These are phyloP conservation scores for Drosophila atripex DNA, from an alignment of 2,888 invertebrate genomes.

Conservation along the genomic window DNA sequence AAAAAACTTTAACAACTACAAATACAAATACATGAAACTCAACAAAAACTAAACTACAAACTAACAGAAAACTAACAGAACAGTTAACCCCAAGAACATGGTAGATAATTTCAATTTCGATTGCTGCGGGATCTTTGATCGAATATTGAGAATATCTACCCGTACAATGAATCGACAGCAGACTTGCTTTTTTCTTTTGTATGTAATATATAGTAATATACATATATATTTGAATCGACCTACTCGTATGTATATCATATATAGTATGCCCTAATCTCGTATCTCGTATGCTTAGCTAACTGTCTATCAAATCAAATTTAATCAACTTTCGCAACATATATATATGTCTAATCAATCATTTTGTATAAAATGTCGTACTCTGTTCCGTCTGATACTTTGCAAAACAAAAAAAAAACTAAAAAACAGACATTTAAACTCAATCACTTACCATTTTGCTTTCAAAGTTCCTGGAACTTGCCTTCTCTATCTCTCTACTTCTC, in stretches of 20 bases:
- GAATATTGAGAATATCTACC: conserved; percentile 76
- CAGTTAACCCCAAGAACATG: conserved; percentile 31
- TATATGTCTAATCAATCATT: conserved; percentile 20
- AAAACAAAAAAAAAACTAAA: background rate
- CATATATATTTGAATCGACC: conserved; percentile 27
- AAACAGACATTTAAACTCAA: conserved; percentile 2
- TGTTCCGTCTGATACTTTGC: conserved; percentile 22
- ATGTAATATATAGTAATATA: conserved; percentile 52
- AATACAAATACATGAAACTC: background rate
- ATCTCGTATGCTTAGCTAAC: conserved; percentile 44
- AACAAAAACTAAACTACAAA: conserved; percentile 43
- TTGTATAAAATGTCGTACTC: conserved; percentile 34
- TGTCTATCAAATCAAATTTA: conserved; percentile 31
- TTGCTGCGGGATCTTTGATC: conserved; percentile 52
- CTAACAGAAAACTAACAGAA: conserved; percentile 2
- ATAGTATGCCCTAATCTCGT: conserved; percentile 35
- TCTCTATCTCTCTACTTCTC: conserved; percentile 17
- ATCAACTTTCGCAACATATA: conserved; percentile 26
- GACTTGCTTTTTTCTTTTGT: conserved; percentile 79
- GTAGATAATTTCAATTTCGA: conserved; percentile 80
- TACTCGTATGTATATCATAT: conserved; percentile 40
- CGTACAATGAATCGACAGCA: conserved; percentile 42
- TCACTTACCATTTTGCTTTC: conserved; percentile 28
- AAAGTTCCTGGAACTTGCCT: conserved; percentile 28
- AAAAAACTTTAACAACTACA: background rate